Percentiles rank a stretch among this genome's conserved stretches.
Evolutionary conservation across 2,113 vertebrate genomes (phyloP).

Genomic region (Archilochus colubris): DNA sequence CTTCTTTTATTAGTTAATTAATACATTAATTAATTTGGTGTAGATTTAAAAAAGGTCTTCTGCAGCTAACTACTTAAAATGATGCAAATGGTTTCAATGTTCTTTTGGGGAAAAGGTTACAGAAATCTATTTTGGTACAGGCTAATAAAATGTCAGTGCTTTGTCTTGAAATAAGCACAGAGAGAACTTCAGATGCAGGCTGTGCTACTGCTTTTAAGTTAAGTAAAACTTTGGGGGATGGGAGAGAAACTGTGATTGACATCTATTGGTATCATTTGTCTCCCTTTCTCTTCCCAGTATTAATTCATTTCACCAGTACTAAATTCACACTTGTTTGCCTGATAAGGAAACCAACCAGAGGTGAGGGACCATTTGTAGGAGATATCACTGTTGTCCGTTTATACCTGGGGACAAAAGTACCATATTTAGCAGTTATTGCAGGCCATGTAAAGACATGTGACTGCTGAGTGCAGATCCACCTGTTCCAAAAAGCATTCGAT

Average conservation of each 20-base stretch:
- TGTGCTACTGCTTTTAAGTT: neutral
- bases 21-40: neutral
- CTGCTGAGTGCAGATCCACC: slow-evolving; percentile 12
- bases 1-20: neutral
- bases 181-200: neutral
- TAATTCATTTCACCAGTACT: neutral
- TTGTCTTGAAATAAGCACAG: neutral
- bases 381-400: neutral
- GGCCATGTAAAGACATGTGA: neutral
- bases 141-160: neutral
- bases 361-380: neutral
- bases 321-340: neutral
- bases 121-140: slow-evolving; percentile 14
- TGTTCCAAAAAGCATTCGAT: neutral
- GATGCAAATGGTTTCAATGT: slow-evolving; percentile 28
- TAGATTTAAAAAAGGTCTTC: neutral
- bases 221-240: neutral
- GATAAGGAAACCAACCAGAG: neutral
- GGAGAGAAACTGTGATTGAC: neutral
- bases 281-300: neutral
- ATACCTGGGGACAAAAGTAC: neutral
- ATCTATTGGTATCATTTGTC: neutral
- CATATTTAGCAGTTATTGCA: neutral
- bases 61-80: neutral
- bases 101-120: slow-evolving; percentile 28